Conservation (phyloP, 2,113 vertebrate species). For the Thunnus maccoyii region DNA sequence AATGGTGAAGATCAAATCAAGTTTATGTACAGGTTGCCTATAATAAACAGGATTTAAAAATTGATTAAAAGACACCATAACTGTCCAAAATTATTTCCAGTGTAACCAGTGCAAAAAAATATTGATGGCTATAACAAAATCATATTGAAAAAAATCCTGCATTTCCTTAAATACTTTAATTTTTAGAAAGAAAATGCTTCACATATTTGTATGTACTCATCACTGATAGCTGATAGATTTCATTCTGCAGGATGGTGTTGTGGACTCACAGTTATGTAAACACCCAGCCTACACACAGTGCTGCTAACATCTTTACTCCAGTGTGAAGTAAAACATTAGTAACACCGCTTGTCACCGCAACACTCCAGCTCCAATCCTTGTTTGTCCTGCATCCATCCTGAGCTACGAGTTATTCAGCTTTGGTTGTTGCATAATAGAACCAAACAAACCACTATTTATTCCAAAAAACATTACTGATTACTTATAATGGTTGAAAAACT, state of each 20-base stretch:
- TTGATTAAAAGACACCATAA: neutral
- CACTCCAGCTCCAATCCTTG: neutral
- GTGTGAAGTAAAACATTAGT: conserved; percentile 40
- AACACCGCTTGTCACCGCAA: conserved; percentile 27
- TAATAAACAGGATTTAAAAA: neutral
- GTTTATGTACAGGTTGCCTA: too few species aligned
- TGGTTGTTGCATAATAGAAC: neutral
- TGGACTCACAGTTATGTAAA: conserved; percentile 58
- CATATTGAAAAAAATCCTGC: neutral
- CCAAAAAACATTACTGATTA: neutral
- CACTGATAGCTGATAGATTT: conserved; percentile 9
- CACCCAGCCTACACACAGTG: conserved; percentile 55
- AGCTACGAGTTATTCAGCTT: too few species aligned
- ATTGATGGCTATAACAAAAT: neutral
- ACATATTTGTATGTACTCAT: neutral
- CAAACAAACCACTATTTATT: conserved; percentile 5
- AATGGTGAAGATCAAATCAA: too few species aligned
- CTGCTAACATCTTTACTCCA: conserved; percentile 44
- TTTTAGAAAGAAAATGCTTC: neutral
- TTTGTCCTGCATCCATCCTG: neutral
- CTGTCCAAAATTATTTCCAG: neutral
- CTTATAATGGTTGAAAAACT: conserved; percentile 9
- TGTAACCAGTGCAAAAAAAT: neutral
- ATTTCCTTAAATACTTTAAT: neutral
- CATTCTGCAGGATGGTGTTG: conserved; percentile 2